Conservation (phyloP, 30 jellyfish, hydroid and myxozoan genomes). For the Cassiopea xamachana region DNA sequence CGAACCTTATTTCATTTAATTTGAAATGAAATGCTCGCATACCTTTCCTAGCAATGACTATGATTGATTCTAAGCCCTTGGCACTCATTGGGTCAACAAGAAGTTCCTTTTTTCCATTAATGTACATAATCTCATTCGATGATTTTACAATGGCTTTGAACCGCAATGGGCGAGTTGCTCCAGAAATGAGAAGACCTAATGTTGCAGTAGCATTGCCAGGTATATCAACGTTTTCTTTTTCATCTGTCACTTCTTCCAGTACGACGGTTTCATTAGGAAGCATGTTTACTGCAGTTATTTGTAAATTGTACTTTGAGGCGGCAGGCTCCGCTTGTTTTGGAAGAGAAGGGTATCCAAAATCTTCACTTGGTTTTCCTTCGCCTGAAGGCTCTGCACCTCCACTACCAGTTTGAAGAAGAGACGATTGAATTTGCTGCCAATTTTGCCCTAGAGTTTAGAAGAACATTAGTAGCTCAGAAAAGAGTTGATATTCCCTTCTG, state of each 20-base stretch:
- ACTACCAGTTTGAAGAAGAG: slow-evolving; percentile 87
- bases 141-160: slow-evolving; percentile 69
- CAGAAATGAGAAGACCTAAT: slow-evolving; percentile 70
- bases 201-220: slow-evolving; percentile 85
- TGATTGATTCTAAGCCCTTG: slow-evolving; percentile 82
- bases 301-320: slow-evolving; percentile 43
- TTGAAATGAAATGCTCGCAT: background rate
- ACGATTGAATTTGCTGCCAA: slow-evolving; percentile 92
- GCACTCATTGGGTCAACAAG: slow-evolving; percentile 77
- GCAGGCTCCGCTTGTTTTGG: slow-evolving; percentile 29
- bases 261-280: slow-evolving; percentile 38
- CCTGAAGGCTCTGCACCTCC: slow-evolving; percentile 62
- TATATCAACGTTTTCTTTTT: slow-evolving; percentile 68
- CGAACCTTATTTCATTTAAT: background rate
- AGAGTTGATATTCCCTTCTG: no score
- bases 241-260: slow-evolving; percentile 56
- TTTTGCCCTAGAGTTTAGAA: slow-evolving; percentile 72
- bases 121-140: slow-evolving; percentile 18
- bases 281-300: slow-evolving; percentile 68
- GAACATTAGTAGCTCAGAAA: background rate
- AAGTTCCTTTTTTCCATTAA: slow-evolving; percentile 78
- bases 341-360: slow-evolving; percentile 5
- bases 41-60: slow-evolving; percentile 86
- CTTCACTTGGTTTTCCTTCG: slow-evolving; percentile 3
- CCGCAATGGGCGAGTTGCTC: slow-evolving; percentile 65